These are phyloP conservation scores for Mythimna impura DNA, from an alignment of 2,888 invertebrate species.

Conservation along the genomic window DNA sequence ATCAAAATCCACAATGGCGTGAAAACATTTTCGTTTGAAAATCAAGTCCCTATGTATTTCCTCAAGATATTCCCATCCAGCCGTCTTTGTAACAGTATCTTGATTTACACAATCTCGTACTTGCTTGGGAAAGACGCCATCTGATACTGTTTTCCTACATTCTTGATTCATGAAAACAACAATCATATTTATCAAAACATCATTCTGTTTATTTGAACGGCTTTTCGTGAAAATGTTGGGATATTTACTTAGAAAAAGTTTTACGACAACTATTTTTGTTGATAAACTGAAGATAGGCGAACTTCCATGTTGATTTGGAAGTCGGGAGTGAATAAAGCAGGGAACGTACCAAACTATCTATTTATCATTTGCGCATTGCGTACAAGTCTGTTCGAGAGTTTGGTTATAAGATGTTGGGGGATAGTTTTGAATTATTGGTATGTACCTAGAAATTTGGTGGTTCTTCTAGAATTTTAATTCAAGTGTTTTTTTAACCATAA, in stretches of 20 bases:
- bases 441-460: too few species aligned
- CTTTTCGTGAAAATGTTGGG: not conserved
- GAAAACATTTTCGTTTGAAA: not conserved
- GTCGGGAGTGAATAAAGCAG: conserved; percentile 1
- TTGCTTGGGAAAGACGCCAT: conserved; percentile 10
- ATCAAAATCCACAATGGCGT: not conserved
- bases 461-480: too few species aligned
- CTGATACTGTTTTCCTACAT: conserved; percentile 6
- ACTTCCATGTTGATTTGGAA: conserved; percentile 16
- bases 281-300: conserved; percentile 28
- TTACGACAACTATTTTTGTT: conserved; percentile 38
- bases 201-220: conserved; percentile 18
- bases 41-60: not conserved
- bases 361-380: conserved; percentile 25
- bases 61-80: not conserved
- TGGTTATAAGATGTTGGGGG: not conserved
- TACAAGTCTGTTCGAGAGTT: not conserved
- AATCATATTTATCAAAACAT: conserved; percentile 37
- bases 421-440: not conserved
- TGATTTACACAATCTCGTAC: not conserved
- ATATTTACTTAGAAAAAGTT: conserved; percentile 44
- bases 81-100: not conserved
- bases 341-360: conserved; percentile 8
- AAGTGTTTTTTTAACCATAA: too few species aligned
- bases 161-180: conserved; percentile 33